Conservation (phyloP, 2,888 invertebrate species). For the Meta bourneti region DNA sequence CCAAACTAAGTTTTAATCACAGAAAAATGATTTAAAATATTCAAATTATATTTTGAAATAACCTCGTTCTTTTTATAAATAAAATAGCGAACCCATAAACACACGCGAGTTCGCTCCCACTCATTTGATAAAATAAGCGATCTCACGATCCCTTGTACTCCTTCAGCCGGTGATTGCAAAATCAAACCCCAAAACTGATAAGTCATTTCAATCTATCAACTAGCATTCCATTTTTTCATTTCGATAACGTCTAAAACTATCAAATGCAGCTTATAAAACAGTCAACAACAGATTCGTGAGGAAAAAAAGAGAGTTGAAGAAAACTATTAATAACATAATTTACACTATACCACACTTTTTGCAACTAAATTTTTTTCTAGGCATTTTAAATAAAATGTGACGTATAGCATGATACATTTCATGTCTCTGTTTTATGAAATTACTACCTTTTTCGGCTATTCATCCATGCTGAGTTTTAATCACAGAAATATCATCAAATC, state of each 20-base stretch:
- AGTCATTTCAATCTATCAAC: not conserved
- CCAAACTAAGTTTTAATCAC: no score
- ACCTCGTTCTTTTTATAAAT: not conserved
- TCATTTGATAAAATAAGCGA: not conserved
- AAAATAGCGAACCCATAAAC: not conserved
- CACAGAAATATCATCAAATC: no score
- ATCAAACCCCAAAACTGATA: not conserved
- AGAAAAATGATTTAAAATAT: no score
- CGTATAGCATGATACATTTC: no score
- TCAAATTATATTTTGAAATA: no score
- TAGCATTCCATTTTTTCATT: not conserved
- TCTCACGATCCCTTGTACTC: not conserved
- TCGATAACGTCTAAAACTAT: constrained; percentile 27
- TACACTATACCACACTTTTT: no score
- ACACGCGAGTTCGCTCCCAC: not conserved
- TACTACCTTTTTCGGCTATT: no score
- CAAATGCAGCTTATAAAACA: constrained; percentile 49
- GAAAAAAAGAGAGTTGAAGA: constrained; percentile 60
- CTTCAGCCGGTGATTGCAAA: not conserved
- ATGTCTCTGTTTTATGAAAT: no score
- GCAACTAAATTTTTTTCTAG: no score
- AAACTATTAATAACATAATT: not conserved
- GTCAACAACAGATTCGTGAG: constrained; percentile 51
- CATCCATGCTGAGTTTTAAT: no score
- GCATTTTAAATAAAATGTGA: no score